A percentile compares a stretch with the other conserved stretches of the same genome.
These are phyloP conservation scores for Andricus grossulariae DNA, from an alignment of 1,140 invertebrate species.

Conservation along the genomic window DNA sequence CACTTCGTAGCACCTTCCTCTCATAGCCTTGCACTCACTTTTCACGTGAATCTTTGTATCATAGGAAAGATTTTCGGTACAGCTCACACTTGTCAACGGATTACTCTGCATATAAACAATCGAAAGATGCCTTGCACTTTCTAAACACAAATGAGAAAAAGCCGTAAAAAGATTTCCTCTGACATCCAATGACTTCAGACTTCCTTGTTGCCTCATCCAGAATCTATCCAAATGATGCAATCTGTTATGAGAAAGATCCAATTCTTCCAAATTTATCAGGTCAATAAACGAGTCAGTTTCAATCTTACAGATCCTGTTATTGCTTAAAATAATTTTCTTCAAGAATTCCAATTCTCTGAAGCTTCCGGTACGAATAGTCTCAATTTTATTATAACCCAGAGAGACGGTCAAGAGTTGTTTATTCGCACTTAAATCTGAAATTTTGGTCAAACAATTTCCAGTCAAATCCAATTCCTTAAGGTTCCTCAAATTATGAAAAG, in stretches of 20 bases:
- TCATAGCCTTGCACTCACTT: slow-evolving; percentile 45
- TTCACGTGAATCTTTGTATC: slow-evolving; percentile 56
- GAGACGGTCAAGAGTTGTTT: slow-evolving; percentile 51
- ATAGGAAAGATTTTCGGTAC: slow-evolving; percentile 49
- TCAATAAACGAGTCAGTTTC: slow-evolving; percentile 54
- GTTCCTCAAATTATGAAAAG: slow-evolving; percentile 46
- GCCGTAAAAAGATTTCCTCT: slow-evolving; percentile 61
- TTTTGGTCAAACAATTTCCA: slow-evolving; percentile 53
- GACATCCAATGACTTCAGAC: slow-evolving; percentile 57
- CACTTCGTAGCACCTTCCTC: slow-evolving; percentile 54
- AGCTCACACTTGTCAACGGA: slow-evolving; percentile 50
- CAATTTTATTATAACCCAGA: slow-evolving; percentile 61
- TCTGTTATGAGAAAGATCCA: slow-evolving; percentile 67
- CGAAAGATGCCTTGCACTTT: slow-evolving; percentile 44
- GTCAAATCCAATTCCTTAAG: slow-evolving; percentile 58
- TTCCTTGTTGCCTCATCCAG: slow-evolving; percentile 56
- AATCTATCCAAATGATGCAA: slow-evolving; percentile 55
- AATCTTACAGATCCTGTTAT: slow-evolving; percentile 61
- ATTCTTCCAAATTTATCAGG: slow-evolving; percentile 49
- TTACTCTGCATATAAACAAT: slow-evolving; percentile 60
- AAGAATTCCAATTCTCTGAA: slow-evolving; percentile 52
- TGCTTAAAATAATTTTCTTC: slow-evolving; percentile 55
- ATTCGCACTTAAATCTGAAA: slow-evolving; percentile 58
- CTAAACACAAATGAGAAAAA: slow-evolving; percentile 58
- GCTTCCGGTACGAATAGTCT: slow-evolving; percentile 31